Evolutionary conservation across 2,797 vertebrate species (phyloP).

Genomic region (Hydrophis major): DNA sequence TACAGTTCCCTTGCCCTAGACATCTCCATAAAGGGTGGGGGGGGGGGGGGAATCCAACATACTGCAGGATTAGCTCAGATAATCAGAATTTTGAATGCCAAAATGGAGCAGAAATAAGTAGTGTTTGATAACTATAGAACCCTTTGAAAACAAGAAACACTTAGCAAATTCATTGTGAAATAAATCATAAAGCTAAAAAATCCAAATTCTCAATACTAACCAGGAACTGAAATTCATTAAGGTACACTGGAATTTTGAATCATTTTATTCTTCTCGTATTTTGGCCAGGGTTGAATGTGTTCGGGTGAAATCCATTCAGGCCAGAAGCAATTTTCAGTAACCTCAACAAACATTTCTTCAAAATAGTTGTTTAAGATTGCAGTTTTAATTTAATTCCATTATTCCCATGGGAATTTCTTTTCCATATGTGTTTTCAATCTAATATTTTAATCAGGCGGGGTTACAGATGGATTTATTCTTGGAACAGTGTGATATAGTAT

Average conservation of each 20-base stretch:
- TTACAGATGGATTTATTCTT: background rate
- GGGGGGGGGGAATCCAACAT: background rate
- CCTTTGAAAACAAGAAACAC: background rate
- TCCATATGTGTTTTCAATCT: background rate
- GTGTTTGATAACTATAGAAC: background rate
- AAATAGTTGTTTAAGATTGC: background rate
- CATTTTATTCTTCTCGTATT: background rate
- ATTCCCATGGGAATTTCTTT: background rate
- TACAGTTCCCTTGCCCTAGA: background rate
- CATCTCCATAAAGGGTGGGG: background rate
- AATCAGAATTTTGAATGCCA: background rate
- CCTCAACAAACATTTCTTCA: background rate
- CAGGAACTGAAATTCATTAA: background rate
- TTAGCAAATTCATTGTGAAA: background rate
- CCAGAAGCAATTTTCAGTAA: background rate
- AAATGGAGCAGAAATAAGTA: background rate
- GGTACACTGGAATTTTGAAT: background rate
- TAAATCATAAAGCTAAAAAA: background rate
- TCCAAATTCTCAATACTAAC: background rate
- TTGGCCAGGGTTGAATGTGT: background rate
- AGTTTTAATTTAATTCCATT: background rate
- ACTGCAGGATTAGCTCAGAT: background rate
- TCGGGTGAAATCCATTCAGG: background rate
- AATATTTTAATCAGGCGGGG: background rate
- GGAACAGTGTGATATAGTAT: background rate